Conservation (phyloP, 2,888 invertebrate genomes). For the Lithophane socia region DNA sequence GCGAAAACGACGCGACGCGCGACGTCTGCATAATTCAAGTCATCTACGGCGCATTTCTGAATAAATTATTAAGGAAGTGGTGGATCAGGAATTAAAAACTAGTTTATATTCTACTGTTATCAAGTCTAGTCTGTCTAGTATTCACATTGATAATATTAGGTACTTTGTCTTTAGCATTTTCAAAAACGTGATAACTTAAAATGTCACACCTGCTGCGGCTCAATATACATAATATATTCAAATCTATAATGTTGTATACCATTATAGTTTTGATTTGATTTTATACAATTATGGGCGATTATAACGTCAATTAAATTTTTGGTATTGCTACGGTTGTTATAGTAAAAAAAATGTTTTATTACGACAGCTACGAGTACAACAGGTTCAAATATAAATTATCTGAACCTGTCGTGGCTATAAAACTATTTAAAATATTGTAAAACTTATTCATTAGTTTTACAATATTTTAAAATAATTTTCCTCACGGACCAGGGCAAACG, state of each 20-base stretch:
- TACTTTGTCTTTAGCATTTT: background rate
- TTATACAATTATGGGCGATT: background rate
- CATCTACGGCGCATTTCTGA: background rate
- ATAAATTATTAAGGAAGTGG: background rate
- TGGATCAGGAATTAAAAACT: conserved; percentile 10
- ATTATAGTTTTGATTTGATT: no score
- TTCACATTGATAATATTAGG: background rate
- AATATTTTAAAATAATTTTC: background rate
- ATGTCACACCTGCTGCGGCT: conserved; percentile 3
- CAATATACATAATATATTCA: conserved; percentile 7
- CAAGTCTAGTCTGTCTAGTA: background rate
- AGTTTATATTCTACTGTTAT: conserved; percentile 3
- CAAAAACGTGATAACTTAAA: conserved; percentile 7
- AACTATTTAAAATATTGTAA: no score
- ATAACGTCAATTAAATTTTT: no score
- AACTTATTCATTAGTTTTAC: background rate
- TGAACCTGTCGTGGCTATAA: no score
- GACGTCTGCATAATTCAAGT: background rate
- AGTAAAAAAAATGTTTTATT: background rate
- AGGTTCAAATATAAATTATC: no score
- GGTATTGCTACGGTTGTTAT: no score
- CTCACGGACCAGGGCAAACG: background rate
- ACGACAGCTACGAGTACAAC: no score
- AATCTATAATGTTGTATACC: background rate
- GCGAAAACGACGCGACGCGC: background rate